Evolutionary conservation across 2,797 vertebrate genomes (phyloP), one percentile per base, ranked within the genome.

Genomic region (Sebastes elongatus): DNA sequence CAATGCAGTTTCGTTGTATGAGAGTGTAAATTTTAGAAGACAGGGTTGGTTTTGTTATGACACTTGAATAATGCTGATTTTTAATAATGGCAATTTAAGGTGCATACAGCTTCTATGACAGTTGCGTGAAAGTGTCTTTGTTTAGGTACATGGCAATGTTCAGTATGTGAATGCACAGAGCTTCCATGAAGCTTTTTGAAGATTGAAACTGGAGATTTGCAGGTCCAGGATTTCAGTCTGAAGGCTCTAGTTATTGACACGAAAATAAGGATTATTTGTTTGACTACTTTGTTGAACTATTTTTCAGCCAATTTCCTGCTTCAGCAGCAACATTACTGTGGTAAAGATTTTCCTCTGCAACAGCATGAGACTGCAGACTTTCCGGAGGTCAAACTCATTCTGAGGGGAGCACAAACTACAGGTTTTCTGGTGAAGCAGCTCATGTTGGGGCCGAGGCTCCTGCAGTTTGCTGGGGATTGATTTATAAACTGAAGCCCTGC

Each of bases 371-470:
- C n/a, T 56, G 6, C 42, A 63, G 49, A 67, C 46, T 63, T 76
- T 55, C 13, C 2, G 23, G 71, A 67, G 80, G 82, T 83, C 76
- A 80, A 63, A 80, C 67, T 77, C 62, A 80, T 77, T 72, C 22
- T 27, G 13, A 67, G 68, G 64, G 62, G 49, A 67, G 32, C 83
- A 67, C 33, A 6, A 25, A 35, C 46, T 10, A 9, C 52, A 66
- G 33, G 28, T 69, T 76, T 57, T 4, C 11, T 42, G 55, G n/a
- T 76, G 56, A 52, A 38, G 30, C 42, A 16, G 64, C 42, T 53
- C 68, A 6, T 14, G 52, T 32, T 52, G 60, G 8, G 23, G 66
- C 25, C 2, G 4, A 46, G 46, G 18, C 42, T 56, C 49, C 80
- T 59, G 69, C 32, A 49, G 67, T 27, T 63, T 42, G 18, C 28